A percentile compares a stretch with the other conserved stretches of the same genome.
phyloP scores from a whole-genome alignment of 1,140 invertebrate species.

The Apolygus lucorum region DNA sequence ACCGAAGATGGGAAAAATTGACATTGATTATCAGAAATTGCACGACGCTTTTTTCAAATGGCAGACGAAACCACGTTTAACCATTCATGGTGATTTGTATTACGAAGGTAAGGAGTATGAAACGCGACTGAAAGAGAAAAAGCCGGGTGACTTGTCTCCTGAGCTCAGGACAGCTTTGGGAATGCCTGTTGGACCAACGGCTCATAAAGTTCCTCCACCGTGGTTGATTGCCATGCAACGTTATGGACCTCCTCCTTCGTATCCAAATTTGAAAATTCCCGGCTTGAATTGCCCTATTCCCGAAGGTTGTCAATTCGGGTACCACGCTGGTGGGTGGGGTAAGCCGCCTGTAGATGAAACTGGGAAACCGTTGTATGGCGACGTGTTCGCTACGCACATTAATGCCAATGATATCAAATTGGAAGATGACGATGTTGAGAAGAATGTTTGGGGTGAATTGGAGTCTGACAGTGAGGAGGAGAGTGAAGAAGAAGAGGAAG shows the following conservation, averaged over 20 bases:
- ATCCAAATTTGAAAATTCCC: constrained; percentile 97
- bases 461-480: constrained; percentile 92
- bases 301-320: constrained; percentile 95
- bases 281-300: constrained; percentile 88
- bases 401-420: constrained; percentile 22
- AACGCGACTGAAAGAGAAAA: constrained; percentile 72
- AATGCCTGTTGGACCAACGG: constrained; percentile 93
- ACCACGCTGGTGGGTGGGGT: constrained; percentile 98
- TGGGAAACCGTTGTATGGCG: constrained; percentile 95
- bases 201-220: constrained; percentile 86
- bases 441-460: constrained; percentile 92
- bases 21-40: constrained; percentile 99
- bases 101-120: constrained; percentile 99
- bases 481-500: constrained; percentile 72
- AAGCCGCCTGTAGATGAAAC: constrained; percentile 99
- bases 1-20: constrained; percentile 98
- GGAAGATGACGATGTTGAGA: constrained; percentile 80
- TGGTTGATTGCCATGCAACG: constrained; percentile 99
- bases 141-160: constrained; percentile 58
- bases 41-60: constrained; percentile 99
- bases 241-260: constrained; percentile 97
- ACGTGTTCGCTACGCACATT: constrained; percentile 85
- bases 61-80: constrained; percentile 98
- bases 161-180: constrained; percentile 92
- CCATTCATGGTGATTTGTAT: constrained; percentile 89